Percentiles rank a stretch among this genome's conserved stretches.
Evolutionary conservation across 1,140 invertebrate species (phyloP).

Genomic region (Stratiolaelaps scimitus): DNA sequence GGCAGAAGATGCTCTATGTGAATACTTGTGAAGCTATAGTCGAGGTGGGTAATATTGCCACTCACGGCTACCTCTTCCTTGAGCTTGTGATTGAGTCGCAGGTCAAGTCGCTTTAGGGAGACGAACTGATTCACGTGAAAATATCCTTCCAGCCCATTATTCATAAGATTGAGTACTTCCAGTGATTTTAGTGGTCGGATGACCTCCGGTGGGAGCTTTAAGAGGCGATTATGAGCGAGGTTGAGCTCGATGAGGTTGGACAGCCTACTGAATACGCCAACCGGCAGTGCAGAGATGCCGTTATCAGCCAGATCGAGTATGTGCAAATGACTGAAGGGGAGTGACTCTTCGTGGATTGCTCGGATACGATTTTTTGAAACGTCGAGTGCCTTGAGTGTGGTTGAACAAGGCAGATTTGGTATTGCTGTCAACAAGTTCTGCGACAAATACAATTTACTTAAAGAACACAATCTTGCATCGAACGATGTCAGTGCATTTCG

Average conservation of each 20-base stretch:
- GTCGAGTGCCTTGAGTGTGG: not conserved
- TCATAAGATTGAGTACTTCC: slow-evolving; percentile 1
- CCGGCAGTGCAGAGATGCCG: not conserved
- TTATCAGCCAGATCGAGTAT: not conserved
- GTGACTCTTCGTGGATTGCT: not conserved
- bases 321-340: slow-evolving; percentile 8
- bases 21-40: slow-evolving; percentile 13
- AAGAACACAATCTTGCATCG: not conserved
- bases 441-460: not conserved
- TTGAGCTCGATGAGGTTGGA: not conserved
- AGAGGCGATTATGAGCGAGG: slow-evolving; percentile 7
- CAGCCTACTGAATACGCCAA: not conserved
- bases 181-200: not conserved
- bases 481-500: not conserved
- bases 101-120: slow-evolving; percentile 3
- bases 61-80: not conserved
- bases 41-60: not conserved
- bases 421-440: not conserved
- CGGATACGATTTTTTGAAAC: slow-evolving; percentile 21
- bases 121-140: not conserved
- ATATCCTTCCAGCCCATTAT: slow-evolving; percentile 17
- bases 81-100: not conserved
- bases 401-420: slow-evolving; percentile 10
- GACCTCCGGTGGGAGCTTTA: not conserved
- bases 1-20: not conserved